A percentile compares a stretch with the other conserved stretches of the same genome.
These are phyloP conservation scores for Ellobium chinense DNA, from an alignment of 2,888 invertebrate genomes.

Conservation along the genomic window DNA sequence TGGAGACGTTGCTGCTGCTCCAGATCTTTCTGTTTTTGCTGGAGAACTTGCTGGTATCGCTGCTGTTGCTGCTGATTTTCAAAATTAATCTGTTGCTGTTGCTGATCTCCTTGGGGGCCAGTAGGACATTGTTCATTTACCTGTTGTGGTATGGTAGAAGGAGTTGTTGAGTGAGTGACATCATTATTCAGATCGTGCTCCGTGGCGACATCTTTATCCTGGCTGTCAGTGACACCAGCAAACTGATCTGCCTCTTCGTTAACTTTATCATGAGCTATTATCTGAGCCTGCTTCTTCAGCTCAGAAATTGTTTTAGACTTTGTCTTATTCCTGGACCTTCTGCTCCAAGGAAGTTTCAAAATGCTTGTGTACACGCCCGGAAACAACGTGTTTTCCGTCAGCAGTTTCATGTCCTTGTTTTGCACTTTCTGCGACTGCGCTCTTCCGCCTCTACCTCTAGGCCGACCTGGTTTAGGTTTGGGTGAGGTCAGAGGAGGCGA, in stretches of 20 bases:
- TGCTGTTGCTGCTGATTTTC: not conserved
- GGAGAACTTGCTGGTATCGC: not conserved
- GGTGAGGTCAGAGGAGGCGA: not conserved
- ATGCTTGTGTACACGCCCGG: slow-evolving; percentile 73
- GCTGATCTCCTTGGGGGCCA: not conserved
- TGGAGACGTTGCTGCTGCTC: slow-evolving; percentile 34
- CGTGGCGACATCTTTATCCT: not conserved
- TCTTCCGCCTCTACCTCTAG: slow-evolving; percentile 42
- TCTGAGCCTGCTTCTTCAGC: slow-evolving; percentile 29
- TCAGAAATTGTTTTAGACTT: slow-evolving; percentile 32
- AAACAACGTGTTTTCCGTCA: slow-evolving; percentile 67
- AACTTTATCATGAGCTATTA: slow-evolving; percentile 11
- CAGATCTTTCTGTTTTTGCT: slow-evolving; percentile 37
- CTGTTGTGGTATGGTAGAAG: not conserved
- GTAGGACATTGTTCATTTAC: not conserved
- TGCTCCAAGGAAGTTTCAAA: slow-evolving; percentile 71
- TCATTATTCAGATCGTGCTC: not conserved
- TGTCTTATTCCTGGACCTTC: slow-evolving; percentile 64
- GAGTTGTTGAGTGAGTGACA: not conserved
- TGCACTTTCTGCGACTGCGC: slow-evolving; percentile 44
- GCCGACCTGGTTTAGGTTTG: slow-evolving; percentile 48
- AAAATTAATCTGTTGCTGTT: not conserved
- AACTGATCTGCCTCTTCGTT: slow-evolving; percentile 1
- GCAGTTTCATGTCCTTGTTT: slow-evolving; percentile 65
- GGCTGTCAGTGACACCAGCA: not conserved